Base-by-base conservation (phyloP, 2,888 invertebrate species). In the Augiades crinisus region DNA sequence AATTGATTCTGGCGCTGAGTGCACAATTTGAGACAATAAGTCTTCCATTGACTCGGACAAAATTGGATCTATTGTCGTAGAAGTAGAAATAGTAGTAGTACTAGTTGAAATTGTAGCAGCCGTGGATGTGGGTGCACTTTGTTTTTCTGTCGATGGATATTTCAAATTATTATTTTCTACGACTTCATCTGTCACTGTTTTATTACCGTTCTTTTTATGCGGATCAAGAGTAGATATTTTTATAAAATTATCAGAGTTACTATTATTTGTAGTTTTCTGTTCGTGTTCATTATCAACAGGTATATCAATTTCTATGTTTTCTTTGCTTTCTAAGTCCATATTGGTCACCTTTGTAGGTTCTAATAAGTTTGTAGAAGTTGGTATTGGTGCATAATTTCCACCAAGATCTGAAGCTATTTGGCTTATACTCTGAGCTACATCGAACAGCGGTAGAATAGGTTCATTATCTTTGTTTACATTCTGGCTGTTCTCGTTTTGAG, bases 381-480 rank as follows among this genome's bases (percentile, higher is more conserved):
- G 81, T 19, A 81, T 60, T 36, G 86, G 80, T 59, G 70, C 73
- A 57, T 78, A 85, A 50, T 68, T 78, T 33, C 72, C 72, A 21
- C 84, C 87, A 16, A 90, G 70, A 63, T 90, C 89, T 2, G 87
- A 87, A 46, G 90, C 87, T 60, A 90, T 90, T 75, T 90, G 89
- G 59, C 88, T 90, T 37, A 90, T 81, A 62, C 89, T 89, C 62
- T 85, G 82, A 44, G 86, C 85, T 21, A 90, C 80, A 62, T 90
- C 89, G 64, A 90, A 87, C 22, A 86, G 55, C 7, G 78, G 81
- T 38, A 77, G 55, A 10, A 66, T 58, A 34, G 78, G 60, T 53
- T 77, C 75, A 37, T 62, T 60, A 22, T 70, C 67, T 45, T 71
- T 72, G 3, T 55, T 27, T 21, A 58, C 55, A 5, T 61, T 55